Evolutionary conservation across 2,797 vertebrate genomes (phyloP).

Genomic region (Acipenser ruthenus): DNA sequence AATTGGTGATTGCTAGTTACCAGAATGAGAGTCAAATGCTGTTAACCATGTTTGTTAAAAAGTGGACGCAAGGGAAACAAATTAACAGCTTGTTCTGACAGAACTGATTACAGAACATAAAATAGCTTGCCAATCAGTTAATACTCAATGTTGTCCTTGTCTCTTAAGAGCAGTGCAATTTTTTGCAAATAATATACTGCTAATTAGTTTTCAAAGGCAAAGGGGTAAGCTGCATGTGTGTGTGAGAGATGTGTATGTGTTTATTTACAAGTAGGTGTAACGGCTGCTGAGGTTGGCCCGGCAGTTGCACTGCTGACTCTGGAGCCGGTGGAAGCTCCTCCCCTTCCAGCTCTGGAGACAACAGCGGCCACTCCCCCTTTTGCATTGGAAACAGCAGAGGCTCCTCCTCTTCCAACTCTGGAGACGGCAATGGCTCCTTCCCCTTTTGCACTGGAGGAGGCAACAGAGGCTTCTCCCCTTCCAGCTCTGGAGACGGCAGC

Average conservation of each 20-base stretch:
- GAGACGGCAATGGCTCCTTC: no score
- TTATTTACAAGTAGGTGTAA: no score
- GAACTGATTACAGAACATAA: conserved; percentile 20
- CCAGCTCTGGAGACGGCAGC: no score
- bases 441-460: no score
- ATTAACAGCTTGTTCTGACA: conserved; percentile 24
- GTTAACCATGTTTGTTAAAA: conserved; percentile 17
- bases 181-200: conserved; percentile 1
- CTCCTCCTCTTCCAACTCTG: no score
- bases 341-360: no score
- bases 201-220: conserved; percentile 21
- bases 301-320: neutral
- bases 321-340: no score
- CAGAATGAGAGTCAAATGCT: conserved; percentile 9
- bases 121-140: conserved; percentile 19
- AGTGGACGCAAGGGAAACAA: conserved; percentile 19
- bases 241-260: neutral
- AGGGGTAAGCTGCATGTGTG: neutral
- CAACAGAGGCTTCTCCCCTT: no score
- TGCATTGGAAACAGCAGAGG: no score
- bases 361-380: no score
- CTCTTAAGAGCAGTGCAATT: conserved; percentile 11
- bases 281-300: neutral
- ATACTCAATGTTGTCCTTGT: neutral
- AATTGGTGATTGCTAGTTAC: conserved; percentile 13